phyloP scores from a whole-genome alignment of 2,888 invertebrate genomes.

The Drosophila yooni region DNA sequence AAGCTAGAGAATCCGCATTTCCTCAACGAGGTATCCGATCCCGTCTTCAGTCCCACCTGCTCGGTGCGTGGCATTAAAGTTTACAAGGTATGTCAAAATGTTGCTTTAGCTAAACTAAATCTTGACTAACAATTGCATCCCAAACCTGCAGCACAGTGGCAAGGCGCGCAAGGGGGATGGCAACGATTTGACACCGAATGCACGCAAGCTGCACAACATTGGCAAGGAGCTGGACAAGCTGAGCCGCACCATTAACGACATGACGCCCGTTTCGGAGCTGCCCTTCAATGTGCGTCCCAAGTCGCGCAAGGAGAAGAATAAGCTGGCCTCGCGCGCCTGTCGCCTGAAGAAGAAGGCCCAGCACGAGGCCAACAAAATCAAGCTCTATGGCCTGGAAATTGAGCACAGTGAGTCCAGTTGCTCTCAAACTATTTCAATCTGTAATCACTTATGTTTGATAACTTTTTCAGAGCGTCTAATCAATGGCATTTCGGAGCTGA shows the following conservation, averaged over 20 bases:
- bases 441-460: background rate
- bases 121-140: background rate
- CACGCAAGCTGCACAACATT: constrained; percentile 94
- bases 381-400: constrained; percentile 95
- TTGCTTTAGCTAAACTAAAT: no score
- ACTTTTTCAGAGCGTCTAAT: constrained; percentile 89
- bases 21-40: constrained; percentile 95
- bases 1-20: constrained; percentile 96
- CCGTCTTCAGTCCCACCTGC: constrained; percentile 97
- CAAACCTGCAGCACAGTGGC: constrained; percentile 87
- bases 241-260: constrained; percentile 95
- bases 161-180: constrained; percentile 98
- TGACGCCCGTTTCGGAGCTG: constrained; percentile 97
- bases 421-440: background rate
- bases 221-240: constrained; percentile 96
- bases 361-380: constrained; percentile 99
- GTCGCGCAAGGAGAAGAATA: constrained; percentile 99
- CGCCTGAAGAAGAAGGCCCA: constrained; percentile 99
- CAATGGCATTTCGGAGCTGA: constrained; percentile 91
- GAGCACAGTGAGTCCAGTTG: constrained; percentile 94
- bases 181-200: constrained; percentile 98
- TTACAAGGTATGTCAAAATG: constrained; percentile 75
- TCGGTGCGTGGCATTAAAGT: constrained; percentile 96
- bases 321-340: constrained; percentile 98
- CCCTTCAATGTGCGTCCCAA: constrained; percentile 95